Base-by-base conservation (phyloP, 2,797 vertebrate species). In the Sebastes trivittatus region DNA sequence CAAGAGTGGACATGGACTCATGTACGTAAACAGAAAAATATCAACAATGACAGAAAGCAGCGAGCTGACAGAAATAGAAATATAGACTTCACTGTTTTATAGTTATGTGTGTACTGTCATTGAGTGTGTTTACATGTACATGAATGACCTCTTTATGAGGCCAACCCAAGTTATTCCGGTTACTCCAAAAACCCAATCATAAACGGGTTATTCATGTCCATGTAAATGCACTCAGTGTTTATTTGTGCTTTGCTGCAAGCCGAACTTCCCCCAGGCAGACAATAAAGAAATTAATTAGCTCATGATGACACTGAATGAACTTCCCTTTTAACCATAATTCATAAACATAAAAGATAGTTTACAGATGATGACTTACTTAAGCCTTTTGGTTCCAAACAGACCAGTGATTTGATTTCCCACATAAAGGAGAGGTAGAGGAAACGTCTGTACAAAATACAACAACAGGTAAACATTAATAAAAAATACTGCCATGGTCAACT, bases 341-440 rank as follows among this genome's bases (percentile, higher is more conserved):
- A 46, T 42, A 42, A 42, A 59, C 18, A 29, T 27, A 16, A 16
- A 16, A 2, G 11, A 61, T 8, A 32, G n/a, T 55, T 58, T 5
- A 49, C 6, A 30, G 8, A 64, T 22, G 22, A 72, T 1, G 22
- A 78, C 95, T 80, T 96, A 99, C 98, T 98, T 99, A 36, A 99
- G 96, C 88, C 96, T 96, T 95, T 99, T 97, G 76, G 98, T 99
- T 94, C 98, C 98, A 94, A 98, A 97, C 81, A 99, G 95, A 90
- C 98, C 98, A 22, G 97, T 97, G 93, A 99, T 97, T 95, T 99
- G 98, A 96, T 99, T 99, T 89, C 98, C 98, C 75, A 99, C 97
- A 86, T 98, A 99, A 25, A 99, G 96, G 20, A 99, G 96, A 96
- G 98, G 98, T 95, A 99, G 97, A 92, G 98, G 98, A 95, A 99